Base-by-base conservation (phyloP, 2,797 vertebrate genomes). In the Sciaenops ocellatus region DNA sequence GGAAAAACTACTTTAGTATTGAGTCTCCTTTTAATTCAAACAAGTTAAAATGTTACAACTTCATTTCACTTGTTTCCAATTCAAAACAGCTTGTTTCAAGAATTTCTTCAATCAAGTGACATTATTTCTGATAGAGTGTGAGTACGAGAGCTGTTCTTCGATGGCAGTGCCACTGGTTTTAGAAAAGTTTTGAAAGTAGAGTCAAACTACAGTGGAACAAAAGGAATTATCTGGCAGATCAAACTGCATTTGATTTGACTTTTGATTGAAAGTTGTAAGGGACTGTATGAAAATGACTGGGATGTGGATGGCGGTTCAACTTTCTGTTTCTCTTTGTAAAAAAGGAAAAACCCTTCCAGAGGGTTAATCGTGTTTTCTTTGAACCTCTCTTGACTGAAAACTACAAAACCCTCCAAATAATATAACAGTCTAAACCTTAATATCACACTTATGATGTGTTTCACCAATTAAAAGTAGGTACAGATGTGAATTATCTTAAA, bases 11-110 rank as follows among this genome's bases (percentile, higher is more conserved):
- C 60, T 71, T 41, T 65, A 8, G 10, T 4, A 54, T 18, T 26
- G 42, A 70, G 22, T 50, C 65, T 76, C n/a, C 38, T 70, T 83
- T 88, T 38, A 71, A 79, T 83, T 86, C 50, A 67, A 59, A 79
- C 28, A 52, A 57, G 28, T 59, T 66, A 30, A 11, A 73, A 56
- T 26, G 20, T 9, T 46, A 51, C 57, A 52, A 78, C 30, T 74
- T 22, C 2, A 15, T 47, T 76, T 30, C 46, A 50, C 52, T 78
- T 65, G 9, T 68, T 60, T 73, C 44, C n/a, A 4, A n/a, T 73
- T 83, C 20, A 51, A 78, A 73, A 59, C 28, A 30, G 38, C 46
- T 84, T 59, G 26, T 83, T 89, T 71, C 41, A 72, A 73, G 46
- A 71, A 54, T 76, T 47, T 48, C 64, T 69, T 80, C 30, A 77